phyloP scores from a whole-genome alignment of 2,113 vertebrate genomes.

The Pedionomus torquatus region DNA sequence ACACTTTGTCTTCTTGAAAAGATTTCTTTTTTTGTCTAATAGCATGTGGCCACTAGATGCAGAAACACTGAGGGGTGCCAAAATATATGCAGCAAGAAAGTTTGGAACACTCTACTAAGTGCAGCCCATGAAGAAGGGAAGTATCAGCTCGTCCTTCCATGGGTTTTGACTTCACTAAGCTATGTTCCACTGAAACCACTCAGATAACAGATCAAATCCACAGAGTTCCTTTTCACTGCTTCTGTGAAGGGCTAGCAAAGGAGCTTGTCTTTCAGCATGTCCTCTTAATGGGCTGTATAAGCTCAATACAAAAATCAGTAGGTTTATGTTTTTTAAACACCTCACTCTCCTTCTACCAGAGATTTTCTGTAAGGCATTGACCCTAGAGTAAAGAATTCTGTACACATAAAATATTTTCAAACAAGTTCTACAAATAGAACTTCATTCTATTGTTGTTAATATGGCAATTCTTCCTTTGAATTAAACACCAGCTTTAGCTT shows the following conservation, averaged over 20 bases:
- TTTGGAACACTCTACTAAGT: neutral
- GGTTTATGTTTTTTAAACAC: neutral
- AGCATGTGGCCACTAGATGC: neutral
- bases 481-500: neutral
- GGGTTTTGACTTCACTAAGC: neutral
- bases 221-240: neutral
- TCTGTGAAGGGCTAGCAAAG: neutral
- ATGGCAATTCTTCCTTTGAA: neutral
- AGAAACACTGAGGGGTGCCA: neutral
- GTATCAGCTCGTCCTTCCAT: neutral
- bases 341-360: neutral
- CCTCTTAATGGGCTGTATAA: neutral
- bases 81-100: neutral
- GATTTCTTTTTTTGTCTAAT: neutral
- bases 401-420: neutral
- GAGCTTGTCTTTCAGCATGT: neutral
- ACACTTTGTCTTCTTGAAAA: neutral
- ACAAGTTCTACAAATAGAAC: neutral
- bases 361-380: neutral
- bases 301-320: neutral
- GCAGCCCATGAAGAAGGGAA: neutral
- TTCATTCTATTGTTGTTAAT: neutral
- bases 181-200: neutral
- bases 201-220: neutral
- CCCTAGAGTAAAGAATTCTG: neutral